Conservation (phyloP, 2,113 vertebrate genomes). For the Zosterops hypoxanthus region DNA sequence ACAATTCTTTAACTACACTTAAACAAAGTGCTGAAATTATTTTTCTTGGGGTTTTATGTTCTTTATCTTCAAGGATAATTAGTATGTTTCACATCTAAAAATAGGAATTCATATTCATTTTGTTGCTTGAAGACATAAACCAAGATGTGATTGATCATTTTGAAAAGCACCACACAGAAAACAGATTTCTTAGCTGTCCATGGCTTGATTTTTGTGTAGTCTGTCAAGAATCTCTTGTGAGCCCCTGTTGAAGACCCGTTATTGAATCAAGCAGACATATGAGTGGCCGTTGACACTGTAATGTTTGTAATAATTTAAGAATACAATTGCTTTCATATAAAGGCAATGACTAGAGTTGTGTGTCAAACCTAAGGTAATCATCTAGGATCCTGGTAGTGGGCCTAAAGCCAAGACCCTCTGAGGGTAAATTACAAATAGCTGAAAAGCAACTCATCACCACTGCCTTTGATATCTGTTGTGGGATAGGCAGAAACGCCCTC, state of each 20-base stretch:
- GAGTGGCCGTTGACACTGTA: background rate
- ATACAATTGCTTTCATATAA: background rate
- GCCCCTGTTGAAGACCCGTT: background rate
- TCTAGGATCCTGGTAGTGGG: background rate
- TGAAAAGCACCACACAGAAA: background rate
- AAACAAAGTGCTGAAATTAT: background rate
- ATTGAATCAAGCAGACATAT: background rate
- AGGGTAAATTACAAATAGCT: background rate
- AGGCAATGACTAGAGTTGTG: background rate
- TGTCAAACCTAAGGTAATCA: background rate
- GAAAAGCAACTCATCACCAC: background rate
- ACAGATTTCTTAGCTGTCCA: background rate
- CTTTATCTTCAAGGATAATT: background rate
- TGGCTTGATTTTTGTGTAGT: background rate
- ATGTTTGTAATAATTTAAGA: background rate
- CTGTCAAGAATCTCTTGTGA: background rate
- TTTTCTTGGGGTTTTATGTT: background rate
- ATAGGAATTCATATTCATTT: background rate
- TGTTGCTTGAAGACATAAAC: background rate
- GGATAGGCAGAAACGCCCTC: background rate
- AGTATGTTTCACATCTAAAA: background rate
- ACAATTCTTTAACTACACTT: background rate
- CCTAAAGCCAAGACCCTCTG: background rate
- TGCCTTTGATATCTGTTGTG: background rate
- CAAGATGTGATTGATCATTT: background rate